Evolutionary conservation across 2,888 invertebrate genomes (phyloP), one percentile per base, ranked within the genome.

Genomic region (Opisthograptis luteolata): DNA sequence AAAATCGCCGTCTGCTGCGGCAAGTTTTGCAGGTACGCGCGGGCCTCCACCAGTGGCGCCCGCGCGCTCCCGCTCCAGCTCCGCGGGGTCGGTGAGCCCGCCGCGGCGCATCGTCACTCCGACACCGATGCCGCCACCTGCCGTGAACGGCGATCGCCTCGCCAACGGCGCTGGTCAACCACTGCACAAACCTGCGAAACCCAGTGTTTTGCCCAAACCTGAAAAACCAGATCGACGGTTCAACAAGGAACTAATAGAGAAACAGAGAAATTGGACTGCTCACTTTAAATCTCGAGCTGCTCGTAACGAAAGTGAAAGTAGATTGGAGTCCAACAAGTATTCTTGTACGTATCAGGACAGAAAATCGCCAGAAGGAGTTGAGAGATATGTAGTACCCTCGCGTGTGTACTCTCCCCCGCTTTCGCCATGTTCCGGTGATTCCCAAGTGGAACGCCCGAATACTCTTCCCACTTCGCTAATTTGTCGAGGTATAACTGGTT

Each of bases 261-360:
- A 97, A 71, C 97, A 97, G 76, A 94, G 95, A 75, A 97, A 97
- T 86, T 97, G 97, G 97, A 97, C 97, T 19, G 95, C 96, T 53
- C 97, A 96, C 84, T 97, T 97, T 79, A 95, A 96, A 88, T 92
- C 95, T 39, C 93, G 95, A 62, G 92, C 94, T 34, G 57, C 75
- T 49, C 81, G 86, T 55, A 76, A 71, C 55, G 89, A 88, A 51
- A 66, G 70, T 46, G 88, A 89, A 56, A 60, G 68, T 40, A 83
- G 76, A 70, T 55, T 74, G 39, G 89, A 88, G 44, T 73, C 81
- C 57, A 84, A 68, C 44, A 76, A 79, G 74, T 79, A 81, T 68
- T 57, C 78, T 55, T 72, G 78, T 70, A 70, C 75, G 59, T 76
- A 78, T 67, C 76, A 76, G 63, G 89, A 86, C 24, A 77, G 82